Evolutionary conservation across 1,140 invertebrate genomes (phyloP).

Genomic region (Dermatophagoides farinae): DNA sequence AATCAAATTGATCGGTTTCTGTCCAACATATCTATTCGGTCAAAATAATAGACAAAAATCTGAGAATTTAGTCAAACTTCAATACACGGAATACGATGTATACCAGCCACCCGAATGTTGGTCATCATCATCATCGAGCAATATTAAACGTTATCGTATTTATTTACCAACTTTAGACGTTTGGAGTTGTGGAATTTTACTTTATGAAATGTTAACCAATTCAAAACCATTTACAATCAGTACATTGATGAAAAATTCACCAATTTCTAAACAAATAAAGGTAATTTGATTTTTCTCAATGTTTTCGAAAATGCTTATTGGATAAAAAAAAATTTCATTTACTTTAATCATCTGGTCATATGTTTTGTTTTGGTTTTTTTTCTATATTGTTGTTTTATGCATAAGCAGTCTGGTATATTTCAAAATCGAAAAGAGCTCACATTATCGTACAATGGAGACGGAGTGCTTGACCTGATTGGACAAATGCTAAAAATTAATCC

Average conservation of each 20-base stretch:
- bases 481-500: conserved; percentile 56
- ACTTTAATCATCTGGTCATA: not conserved
- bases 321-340: not conserved
- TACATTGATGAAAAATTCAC: conserved; percentile 45
- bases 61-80: not conserved
- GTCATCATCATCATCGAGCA: not conserved
- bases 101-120: not conserved
- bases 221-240: conserved; percentile 93
- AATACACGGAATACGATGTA: not conserved
- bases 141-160: conserved; percentile 48
- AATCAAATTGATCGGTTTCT: conserved; percentile 74
- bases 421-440: conserved; percentile 44
- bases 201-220: conserved; percentile 82
- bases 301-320: conserved; percentile 89
- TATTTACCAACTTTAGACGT: conserved; percentile 69
- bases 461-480: conserved; percentile 40
- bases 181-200: conserved; percentile 94
- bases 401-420: conserved; percentile 44
- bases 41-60: not conserved
- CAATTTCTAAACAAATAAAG: too few species aligned
- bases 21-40: conserved; percentile 33
- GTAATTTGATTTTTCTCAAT: conserved; percentile 48
- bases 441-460: conserved; percentile 24
- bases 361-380: not conserved
- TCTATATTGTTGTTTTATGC: not conserved